A percentile compares a stretch with the other conserved stretches of the same genome.
Evolutionary conservation across 2,113 vertebrate species (phyloP).

Genomic region (Microtus pennsylvanicus): DNA sequence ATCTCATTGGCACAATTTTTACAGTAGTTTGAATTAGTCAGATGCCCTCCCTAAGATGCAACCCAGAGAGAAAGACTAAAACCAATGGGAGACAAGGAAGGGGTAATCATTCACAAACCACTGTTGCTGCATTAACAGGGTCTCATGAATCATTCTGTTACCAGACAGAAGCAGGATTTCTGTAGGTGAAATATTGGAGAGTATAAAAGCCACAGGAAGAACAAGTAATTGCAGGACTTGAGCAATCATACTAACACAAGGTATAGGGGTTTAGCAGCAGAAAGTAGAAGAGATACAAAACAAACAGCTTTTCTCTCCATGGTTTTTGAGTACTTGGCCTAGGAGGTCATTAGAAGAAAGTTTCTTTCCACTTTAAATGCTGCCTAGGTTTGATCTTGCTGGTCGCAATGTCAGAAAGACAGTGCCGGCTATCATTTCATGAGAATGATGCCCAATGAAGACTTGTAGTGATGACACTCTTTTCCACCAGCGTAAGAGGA

Average conservation of each 20-base stretch:
- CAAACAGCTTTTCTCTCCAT: not conserved
- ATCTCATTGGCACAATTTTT: not conserved
- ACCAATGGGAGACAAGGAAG: not conserved
- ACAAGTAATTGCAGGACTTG: not conserved
- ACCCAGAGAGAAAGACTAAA: not conserved
- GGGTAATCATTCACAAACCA: not conserved
- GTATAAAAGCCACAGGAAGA: not conserved
- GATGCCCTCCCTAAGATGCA: conserved; percentile 43
- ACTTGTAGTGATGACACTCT: not conserved
- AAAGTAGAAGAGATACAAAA: conserved; percentile 14
- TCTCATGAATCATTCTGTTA: not conserved
- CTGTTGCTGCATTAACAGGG: not conserved
- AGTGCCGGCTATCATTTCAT: conserved; percentile 29
- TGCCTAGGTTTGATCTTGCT: not conserved
- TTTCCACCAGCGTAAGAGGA: not conserved
- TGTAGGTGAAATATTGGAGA: conserved; percentile 7
- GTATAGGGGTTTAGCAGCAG: not conserved
- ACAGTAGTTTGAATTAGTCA: not conserved
- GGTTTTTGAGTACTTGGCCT: not conserved
- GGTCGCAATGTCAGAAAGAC: not conserved
- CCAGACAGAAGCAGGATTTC: not conserved
- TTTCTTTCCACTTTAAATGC: conserved; percentile 33
- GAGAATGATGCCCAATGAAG: not conserved
- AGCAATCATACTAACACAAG: not conserved
- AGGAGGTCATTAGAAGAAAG: conserved; percentile 13